phyloP scores from a whole-genome alignment of 2,888 invertebrate species.

The Melangyna quadrimaculata region DNA sequence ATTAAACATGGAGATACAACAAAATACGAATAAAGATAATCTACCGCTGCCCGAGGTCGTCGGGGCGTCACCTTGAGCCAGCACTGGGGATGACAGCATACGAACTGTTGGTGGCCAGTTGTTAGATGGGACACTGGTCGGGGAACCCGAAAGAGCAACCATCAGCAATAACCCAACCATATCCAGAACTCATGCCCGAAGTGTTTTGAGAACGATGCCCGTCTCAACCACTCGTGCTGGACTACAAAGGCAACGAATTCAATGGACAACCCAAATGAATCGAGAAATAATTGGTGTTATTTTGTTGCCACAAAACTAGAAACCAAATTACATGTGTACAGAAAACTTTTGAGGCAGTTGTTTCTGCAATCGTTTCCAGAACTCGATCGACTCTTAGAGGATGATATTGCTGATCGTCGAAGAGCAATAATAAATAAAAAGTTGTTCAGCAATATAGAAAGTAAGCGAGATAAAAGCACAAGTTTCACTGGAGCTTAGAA shows the following conservation, averaged over 20 bases:
- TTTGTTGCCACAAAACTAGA: slow-evolving; percentile 4
- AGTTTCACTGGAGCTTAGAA: not conserved
- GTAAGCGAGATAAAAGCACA: not conserved
- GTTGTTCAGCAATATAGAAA: not conserved
- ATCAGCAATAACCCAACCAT: not conserved
- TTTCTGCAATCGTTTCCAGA: not conserved
- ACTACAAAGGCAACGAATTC: not conserved
- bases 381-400: not conserved
- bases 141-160: slow-evolving; percentile 8
- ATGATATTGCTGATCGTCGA: not conserved
- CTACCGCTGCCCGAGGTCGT: slow-evolving; percentile 12
- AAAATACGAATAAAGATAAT: not conserved
- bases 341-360: not conserved
- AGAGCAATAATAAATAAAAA: not conserved
- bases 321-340: not conserved
- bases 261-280: slow-evolving; percentile 15
- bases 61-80: slow-evolving; percentile 7
- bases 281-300: not conserved
- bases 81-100: not conserved
- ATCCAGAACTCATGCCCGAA: not conserved
- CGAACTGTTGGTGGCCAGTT: slow-evolving; percentile 17
- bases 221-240: not conserved
- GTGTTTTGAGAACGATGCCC: not conserved
- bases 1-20: slow-evolving; percentile 2
- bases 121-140: slow-evolving; percentile 4